Evolutionary conservation across 2,888 invertebrate species (phyloP).

Genomic region (Hydropsyche betteni): DNA sequence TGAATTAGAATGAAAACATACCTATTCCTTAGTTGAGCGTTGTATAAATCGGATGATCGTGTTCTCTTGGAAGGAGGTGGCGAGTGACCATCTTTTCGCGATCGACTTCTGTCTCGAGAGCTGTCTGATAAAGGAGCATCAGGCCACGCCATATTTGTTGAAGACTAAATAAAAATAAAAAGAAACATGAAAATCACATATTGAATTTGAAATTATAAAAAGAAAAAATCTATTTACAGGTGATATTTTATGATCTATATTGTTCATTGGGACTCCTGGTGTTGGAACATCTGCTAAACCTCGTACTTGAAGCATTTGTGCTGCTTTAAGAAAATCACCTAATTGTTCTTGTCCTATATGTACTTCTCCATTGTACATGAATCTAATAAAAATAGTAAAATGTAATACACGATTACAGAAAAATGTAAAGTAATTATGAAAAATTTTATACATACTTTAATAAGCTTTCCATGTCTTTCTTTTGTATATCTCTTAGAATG

Average conservation of each 20-base stretch:
- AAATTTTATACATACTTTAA: conserved; percentile 67
- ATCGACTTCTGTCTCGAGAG: conserved; percentile 65
- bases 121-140: conserved; percentile 58
- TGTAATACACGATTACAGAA: neutral
- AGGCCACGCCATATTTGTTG: conserved; percentile 70
- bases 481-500: conserved; percentile 84
- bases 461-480: conserved; percentile 86
- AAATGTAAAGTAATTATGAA: neutral
- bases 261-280: conserved; percentile 60
- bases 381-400: conserved; percentile 62
- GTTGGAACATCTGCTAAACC: conserved; percentile 83
- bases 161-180: conserved; percentile 60
- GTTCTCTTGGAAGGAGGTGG: conserved; percentile 76
- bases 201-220: neutral
- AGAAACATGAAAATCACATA: neutral
- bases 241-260: conserved; percentile 71
- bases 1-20: conserved; percentile 54
- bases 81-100: conserved; percentile 62
- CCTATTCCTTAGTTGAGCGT: conserved; percentile 69
- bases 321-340: conserved; percentile 85
- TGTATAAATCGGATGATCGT: conserved; percentile 74
- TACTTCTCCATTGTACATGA: conserved; percentile 93
- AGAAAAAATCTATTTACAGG: conserved; percentile 66
- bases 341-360: conserved; percentile 89
- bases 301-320: conserved; percentile 86